phyloP scores from a whole-genome alignment of 2,888 invertebrate species.

The Lithophane socia region DNA sequence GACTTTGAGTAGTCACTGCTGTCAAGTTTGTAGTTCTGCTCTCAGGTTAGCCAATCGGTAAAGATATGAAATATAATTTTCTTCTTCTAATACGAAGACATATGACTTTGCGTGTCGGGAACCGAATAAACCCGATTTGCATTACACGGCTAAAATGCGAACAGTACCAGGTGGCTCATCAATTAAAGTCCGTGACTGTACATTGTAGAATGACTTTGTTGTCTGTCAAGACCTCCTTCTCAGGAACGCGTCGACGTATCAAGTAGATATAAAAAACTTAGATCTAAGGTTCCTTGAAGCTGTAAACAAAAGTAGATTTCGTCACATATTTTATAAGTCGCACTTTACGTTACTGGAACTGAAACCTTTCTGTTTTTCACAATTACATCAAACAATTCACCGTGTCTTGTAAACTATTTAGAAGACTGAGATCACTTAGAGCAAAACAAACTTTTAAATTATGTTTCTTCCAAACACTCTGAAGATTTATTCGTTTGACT shows the following conservation, averaged over 20 bases:
- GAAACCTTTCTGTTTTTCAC: not conserved
- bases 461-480: slow-evolving; percentile 57
- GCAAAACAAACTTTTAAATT: slow-evolving; percentile 64
- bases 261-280: not conserved
- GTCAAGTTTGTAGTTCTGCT: no score
- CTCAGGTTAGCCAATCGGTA: no score
- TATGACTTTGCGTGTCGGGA: no score
- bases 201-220: not conserved
- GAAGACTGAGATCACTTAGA: slow-evolving; percentile 45
- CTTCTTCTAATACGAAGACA: no score
- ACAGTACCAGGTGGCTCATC: no score
- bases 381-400: slow-evolving; percentile 31
- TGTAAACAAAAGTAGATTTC: not conserved
- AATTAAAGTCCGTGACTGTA: no score
- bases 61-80: no score
- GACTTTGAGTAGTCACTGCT: no score
- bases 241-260: not conserved
- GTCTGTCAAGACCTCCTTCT: not conserved
- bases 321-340: not conserved
- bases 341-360: no score
- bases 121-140: no score
- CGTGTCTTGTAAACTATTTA: slow-evolving; percentile 28
- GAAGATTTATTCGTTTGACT: slow-evolving; percentile 61
- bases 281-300: not conserved
- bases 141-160: no score